Evolutionary conservation across 1,140 invertebrate genomes (phyloP), one percentile per base, ranked within the genome.

Genomic region (Homarus americanus): DNA sequence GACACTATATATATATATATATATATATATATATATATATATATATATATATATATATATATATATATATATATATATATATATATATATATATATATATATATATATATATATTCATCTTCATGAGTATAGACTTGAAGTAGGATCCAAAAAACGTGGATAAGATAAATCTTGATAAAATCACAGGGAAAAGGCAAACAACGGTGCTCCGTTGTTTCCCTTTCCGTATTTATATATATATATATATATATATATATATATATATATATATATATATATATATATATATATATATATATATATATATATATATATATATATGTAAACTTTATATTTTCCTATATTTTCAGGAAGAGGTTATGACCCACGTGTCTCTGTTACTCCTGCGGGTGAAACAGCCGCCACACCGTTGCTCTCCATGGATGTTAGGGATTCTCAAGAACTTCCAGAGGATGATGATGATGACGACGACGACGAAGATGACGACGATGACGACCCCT

Each of bases 401-500:
- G 87, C 87, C 41, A 83, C 80, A 34, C 87, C 87, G 0, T 36
- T 90, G 69, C 72, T 90, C 2, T 76, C 72, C 53, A 28, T 90
- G 44, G 87, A 90, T 41, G 80, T 49, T 20, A 34, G 87, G 24
- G 87, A 78, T 20, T 1, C 49, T 17, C 58, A 83, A 69, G 86
- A 88, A 2, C 36, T 41, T 17, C 76, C 76, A 40, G 83, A 73
- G 32, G 83, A 73, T 12, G 72, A 87, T 3, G 87, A 83, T 24
- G 66, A 75, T 38, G 76, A 88, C 15, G 80, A 82, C 24, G 87
- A 89, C 36, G 72, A 90, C 40, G 87, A 90, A 24, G 72, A 76
- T 63, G 87, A 80, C 24, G 76, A 89, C n/a, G 87, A 73, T 58
- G 79, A 89, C 38, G 87, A 89, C 44, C 87, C 87, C 17, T 90